phyloP scores from a whole-genome alignment of 2,113 vertebrate species.

The Podarcis raffonei region DNA sequence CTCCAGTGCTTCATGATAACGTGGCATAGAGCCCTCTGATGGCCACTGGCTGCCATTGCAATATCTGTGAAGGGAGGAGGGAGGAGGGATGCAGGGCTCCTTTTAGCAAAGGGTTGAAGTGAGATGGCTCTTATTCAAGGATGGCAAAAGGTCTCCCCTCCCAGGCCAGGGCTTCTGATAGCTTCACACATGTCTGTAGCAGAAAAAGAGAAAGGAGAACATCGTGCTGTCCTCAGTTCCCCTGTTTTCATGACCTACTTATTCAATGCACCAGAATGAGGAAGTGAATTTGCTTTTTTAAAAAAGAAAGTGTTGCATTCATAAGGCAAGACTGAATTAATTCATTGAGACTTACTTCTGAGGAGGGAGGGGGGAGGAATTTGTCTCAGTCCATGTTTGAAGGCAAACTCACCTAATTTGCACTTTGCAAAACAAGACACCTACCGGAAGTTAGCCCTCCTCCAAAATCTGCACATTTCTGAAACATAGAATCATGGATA shows the following conservation, averaged over 20 bases:
- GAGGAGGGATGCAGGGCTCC: fast-evolving
- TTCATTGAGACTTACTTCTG: no score
- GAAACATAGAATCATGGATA: not conserved
- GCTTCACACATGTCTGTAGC: not conserved
- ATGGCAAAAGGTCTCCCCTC: not conserved
- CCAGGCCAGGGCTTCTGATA: not conserved
- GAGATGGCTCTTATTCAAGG: not conserved
- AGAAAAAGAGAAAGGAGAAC: not conserved
- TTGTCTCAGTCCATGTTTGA: no score
- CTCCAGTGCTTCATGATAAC: no score
- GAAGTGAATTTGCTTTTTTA: not conserved
- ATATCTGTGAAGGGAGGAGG: not conserved
- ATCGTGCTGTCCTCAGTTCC: not conserved
- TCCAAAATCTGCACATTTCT: no score
- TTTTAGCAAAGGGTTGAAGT: not conserved
- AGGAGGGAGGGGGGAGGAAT: no score
- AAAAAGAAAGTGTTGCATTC: no score
- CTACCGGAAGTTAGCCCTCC: no score
- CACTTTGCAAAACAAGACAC: no score
- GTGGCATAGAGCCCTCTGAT: constrained; percentile 52
- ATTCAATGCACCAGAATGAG: not conserved
- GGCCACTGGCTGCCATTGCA: not conserved
- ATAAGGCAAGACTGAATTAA: no score
- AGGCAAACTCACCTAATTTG: no score
- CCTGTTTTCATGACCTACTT: not conserved